Evolutionary conservation across 2,113 vertebrate species (phyloP), one percentile per base, ranked within the genome.

Genomic region (Tachycineta bicolor): DNA sequence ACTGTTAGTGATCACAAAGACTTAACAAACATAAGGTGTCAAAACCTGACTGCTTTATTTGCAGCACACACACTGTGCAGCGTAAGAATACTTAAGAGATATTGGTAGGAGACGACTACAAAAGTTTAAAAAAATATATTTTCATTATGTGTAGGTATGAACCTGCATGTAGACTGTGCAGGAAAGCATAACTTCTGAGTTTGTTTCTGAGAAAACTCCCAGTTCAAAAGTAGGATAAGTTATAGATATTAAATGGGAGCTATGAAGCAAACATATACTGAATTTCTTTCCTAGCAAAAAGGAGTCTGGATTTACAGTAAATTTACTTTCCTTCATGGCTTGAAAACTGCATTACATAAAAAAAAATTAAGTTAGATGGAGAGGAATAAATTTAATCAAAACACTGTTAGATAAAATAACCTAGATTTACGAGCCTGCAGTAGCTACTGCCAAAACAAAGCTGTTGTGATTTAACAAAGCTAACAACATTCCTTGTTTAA

Each of bases 341-440:
- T 96, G 97, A 92, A 97, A 98, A 98, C 91, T 77, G 79, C 90
- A 97, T 98, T 97, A 98, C 92, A 92, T 80, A 97, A 94, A 97
- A 96, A 89, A 96, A 89, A 97, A 98, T 97, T 97, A 97, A 95
- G 95, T 98, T 98, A 98, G 96, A 94, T 58, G 63, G 96, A 96
- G 93, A 95, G 83, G 93, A 97, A 96, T 93, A 97, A 97, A 97
- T 98, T 98, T 96, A 95, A 97, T 98, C 97, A 97, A 86, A 96
- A 95, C 93, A 82, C 65, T 95, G 95, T 90, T 96, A 92, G 96
- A 97, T 97, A 97, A 98, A 98, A 95, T 96, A 98, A 98, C 96
- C 90, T 96, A 90, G 95, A 97, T 96, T 96, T 96, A 91, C 64
- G 89, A 97, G 94, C 95, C 94, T 94, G 95, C 80, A 98, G 96